Evolutionary conservation across 2,797 vertebrate species (phyloP).

Genomic region (Anomalospiza imberbis): DNA sequence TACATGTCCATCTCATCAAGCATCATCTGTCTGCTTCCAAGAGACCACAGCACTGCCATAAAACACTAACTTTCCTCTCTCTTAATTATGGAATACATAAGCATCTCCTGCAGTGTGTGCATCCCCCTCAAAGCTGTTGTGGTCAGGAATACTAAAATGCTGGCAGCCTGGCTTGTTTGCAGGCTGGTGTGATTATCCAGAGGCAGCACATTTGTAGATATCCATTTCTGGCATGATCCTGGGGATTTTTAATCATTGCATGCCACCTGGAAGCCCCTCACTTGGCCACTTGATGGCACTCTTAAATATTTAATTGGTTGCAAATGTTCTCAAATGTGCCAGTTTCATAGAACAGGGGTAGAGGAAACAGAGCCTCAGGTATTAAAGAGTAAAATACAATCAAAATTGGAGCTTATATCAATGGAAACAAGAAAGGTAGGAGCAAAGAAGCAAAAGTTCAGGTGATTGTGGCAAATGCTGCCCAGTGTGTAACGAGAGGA

Average conservation of each 20-base stretch:
- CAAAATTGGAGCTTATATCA: neutral
- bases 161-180: neutral
- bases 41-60: neutral
- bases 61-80: neutral
- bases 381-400: neutral
- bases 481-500: rapidly evolving
- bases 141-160: neutral
- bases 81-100: neutral
- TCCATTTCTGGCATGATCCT: neutral
- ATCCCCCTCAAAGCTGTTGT: neutral
- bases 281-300: conserved; percentile 64
- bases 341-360: neutral
- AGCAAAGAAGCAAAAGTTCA: neutral
- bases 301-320: conserved; percentile 44
- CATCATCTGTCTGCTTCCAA: neutral
- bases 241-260: rapidly evolving
- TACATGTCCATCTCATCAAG: neutral
- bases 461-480: neutral
- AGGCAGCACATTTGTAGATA: neutral
- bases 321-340: neutral
- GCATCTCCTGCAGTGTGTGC: neutral
- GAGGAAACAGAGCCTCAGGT: neutral
- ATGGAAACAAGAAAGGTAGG: neutral
- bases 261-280: neutral
- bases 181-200: neutral